Evolutionary conservation across 2,113 vertebrate species (phyloP).

Genomic region (mouse (Mus musculus)): GRCm39 chr16:66657501-66658000

Average conservation of each 20-base stretch:
- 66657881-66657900: not conserved
- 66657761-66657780: not conserved
- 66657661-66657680: not conserved
- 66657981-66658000: slow-evolving; percentile 62
- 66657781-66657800: not conserved
- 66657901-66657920: not conserved
- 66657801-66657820: not conserved
- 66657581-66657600: not conserved
- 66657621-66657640: not conserved
- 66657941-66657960: slow-evolving; percentile 65
- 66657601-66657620: not conserved
- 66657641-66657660: not conserved
- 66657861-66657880: slow-evolving; percentile 26
- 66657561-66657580: slow-evolving; percentile 2
- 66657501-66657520: slow-evolving; percentile 14
- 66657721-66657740: not conserved
- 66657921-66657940: slow-evolving; percentile 47
- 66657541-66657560: slow-evolving; percentile 29
- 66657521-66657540: slow-evolving; percentile 14
- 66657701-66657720: not conserved
- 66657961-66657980: slow-evolving; percentile 22
- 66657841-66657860: slow-evolving; percentile 14
- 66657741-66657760: not conserved
- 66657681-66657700: not conserved
- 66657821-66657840: not conserved